Conservation (phyloP, 2,797 vertebrate genomes). For the Tolypeutes matacus region DNA sequence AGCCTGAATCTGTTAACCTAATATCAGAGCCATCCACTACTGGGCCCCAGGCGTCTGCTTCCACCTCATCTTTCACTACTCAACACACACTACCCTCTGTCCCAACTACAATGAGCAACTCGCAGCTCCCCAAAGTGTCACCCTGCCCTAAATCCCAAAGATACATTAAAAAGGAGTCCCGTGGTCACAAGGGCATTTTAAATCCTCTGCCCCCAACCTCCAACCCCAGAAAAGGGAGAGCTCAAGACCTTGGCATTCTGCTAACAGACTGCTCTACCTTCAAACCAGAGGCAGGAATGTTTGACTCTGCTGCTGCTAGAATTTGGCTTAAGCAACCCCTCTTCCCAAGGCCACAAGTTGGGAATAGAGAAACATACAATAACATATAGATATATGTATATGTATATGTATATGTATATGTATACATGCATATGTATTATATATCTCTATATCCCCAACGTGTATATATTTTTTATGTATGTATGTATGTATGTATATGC, state of each 20-base stretch:
- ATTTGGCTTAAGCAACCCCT: background rate
- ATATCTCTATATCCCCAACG: no score
- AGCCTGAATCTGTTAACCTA: background rate
- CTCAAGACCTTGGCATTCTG: background rate
- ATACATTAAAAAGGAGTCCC: background rate
- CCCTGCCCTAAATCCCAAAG: background rate
- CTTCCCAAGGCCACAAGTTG: background rate
- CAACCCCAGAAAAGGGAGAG: background rate
- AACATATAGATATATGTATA: background rate
- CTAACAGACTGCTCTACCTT: background rate
- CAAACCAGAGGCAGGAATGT: background rate
- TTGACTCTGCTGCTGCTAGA: background rate
- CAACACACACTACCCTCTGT: background rate
- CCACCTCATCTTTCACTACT: background rate
- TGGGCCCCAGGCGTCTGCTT: background rate
- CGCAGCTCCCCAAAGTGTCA: background rate
- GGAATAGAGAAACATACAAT: background rate
- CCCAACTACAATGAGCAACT: background rate
- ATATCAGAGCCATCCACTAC: background rate
- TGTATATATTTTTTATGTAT: background rate
- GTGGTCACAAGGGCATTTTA: background rate
- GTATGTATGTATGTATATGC: no score
- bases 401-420: no score
- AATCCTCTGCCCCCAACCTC: background rate
- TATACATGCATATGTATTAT: background rate